These are phyloP conservation scores for Lepidurus apus DNA, from an alignment of 1,140 invertebrate species.

Conservation along the genomic window DNA sequence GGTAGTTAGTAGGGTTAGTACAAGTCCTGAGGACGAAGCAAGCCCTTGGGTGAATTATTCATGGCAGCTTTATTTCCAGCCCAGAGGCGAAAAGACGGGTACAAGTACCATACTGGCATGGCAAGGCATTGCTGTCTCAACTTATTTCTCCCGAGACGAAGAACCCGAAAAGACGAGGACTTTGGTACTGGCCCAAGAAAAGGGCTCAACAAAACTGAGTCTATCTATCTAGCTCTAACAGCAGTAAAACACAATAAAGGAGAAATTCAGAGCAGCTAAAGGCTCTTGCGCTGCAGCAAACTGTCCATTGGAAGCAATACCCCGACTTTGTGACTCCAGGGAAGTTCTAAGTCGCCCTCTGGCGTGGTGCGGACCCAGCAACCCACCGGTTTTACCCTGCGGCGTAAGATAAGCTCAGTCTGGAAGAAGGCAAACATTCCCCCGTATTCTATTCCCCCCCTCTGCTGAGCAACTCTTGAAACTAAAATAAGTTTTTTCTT, in stretches of 20 bases:
- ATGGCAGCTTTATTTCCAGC: conserved; percentile 5
- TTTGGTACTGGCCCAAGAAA: background rate
- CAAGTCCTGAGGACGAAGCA: background rate
- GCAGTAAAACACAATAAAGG: background rate
- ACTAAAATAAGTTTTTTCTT: background rate
- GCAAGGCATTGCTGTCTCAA: background rate
- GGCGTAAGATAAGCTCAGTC: background rate
- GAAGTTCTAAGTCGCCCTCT: background rate
- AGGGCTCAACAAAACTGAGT: background rate
- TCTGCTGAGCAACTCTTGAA: background rate
- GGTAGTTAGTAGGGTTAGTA: background rate
- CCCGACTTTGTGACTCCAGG: background rate
- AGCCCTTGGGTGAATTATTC: background rate
- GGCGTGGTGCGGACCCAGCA: background rate
- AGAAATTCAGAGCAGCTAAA: background rate
- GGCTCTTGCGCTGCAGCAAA: background rate
- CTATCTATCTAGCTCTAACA: background rate
- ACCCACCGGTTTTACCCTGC: too few species aligned
- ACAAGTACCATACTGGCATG: background rate
- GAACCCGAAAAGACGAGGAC: background rate
- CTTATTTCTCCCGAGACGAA: background rate
- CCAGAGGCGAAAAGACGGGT: background rate
- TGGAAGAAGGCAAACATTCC: background rate
- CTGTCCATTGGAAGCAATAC: background rate
- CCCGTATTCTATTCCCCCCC: background rate